These are phyloP conservation scores for Phyllopteryx taeniolatus DNA, from an alignment of 2,113 vertebrate species.

Conservation along the genomic window DNA sequence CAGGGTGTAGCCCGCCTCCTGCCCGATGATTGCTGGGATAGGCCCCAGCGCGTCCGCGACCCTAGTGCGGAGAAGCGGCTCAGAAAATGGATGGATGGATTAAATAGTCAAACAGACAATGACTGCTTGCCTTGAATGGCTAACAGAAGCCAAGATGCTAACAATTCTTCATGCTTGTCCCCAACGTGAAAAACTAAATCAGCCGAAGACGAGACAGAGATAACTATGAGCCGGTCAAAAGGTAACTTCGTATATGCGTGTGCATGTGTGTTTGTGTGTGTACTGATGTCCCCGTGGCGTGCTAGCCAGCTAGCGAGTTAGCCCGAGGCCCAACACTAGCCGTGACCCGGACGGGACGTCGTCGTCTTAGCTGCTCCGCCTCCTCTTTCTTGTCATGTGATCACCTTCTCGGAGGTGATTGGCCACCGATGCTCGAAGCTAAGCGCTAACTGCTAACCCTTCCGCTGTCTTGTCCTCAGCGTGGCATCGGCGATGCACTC, in stretches of 20 bases:
- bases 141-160: slow-evolving; percentile 23
- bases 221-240: slow-evolving; percentile 72
- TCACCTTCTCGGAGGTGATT: neutral
- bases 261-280: slow-evolving; percentile 6
- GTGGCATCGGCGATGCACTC: slow-evolving; percentile 82
- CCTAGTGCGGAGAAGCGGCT: too few species aligned
- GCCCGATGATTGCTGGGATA: too few species aligned
- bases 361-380: slow-evolving; percentile 9
- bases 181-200: slow-evolving; percentile 13
- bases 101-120: neutral
- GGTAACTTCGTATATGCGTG: slow-evolving; percentile 40
- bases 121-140: neutral
- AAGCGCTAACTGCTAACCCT: neutral
- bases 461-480: slow-evolving; percentile 62
- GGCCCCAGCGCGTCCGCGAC: too few species aligned
- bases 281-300: slow-evolving; percentile 36
- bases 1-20: too few species aligned
- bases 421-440: slow-evolving; percentile 6
- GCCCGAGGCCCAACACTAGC: neutral
- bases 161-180: slow-evolving; percentile 23
- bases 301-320: slow-evolving; percentile 32
- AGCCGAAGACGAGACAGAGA: slow-evolving; percentile 68
- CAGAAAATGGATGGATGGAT: too few species aligned
- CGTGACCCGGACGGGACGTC: neutral
- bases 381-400: neutral